Evolutionary conservation across 2,888 invertebrate species (phyloP), one percentile per base, ranked within the genome.

Genomic region (Drosophila cracens): DNA sequence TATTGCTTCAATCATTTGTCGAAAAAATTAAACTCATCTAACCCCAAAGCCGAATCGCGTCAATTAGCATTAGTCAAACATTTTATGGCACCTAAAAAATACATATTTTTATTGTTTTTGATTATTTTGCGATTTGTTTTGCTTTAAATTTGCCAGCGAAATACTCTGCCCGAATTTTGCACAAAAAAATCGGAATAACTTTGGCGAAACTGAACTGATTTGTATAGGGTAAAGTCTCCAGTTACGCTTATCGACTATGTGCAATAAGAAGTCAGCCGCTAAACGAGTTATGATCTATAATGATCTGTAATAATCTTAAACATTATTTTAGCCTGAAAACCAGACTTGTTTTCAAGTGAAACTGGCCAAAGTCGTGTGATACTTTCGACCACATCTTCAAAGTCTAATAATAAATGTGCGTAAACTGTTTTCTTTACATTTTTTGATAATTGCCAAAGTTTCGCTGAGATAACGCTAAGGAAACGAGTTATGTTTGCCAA

Each of bases 401-500:
- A 36, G 60, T 70, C 70, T 70, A 75, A 70, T 58, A 27, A 61
- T 75, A 75, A 46, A 21, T 58, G 48, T 74, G 70, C 64, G 75
- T 70, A 43, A 64, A 75, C 33, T 48, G 49, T 62, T 76, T 70
- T 65, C 61, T 36, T 67, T 69, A 53, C n/a, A 40, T 57, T 58
- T 21, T 63, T 61, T 67, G 59, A 61, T 73, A 79, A 75, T 74
- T 79, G 72, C 43, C 69, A 76, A 79, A 74, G 62, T 73, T 73
- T 70, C 33, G 74, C 29, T 29, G 53, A 70, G 77, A 89, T 69
- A 82, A 82, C 51, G 75, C 58, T 59, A 66, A 61, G 74, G 65
- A 76, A 83, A 82, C 75, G 62, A 70, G 75, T 88, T 81, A 78
- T 77, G 60, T 75, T 74, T 69, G 76, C 61, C 72, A 86, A 81